Evolutionary conservation across 2,797 vertebrate species (phyloP), one percentile per base, ranked within the genome.

Genomic region (Phrynocephalus vlangalii): DNA sequence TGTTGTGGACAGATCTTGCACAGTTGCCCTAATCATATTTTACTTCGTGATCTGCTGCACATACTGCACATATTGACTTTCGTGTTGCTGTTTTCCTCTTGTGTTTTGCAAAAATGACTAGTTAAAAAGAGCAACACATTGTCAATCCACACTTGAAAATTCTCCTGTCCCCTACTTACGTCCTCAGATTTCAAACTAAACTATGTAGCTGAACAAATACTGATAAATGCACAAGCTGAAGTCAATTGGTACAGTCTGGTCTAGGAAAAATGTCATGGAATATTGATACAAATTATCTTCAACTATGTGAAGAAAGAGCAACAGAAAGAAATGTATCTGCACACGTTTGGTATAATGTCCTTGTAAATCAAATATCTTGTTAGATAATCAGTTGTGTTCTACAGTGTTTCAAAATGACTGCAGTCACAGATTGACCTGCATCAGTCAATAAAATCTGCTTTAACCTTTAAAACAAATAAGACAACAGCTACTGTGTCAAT

Each of bases 101-200:
- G 3, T 73, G 52, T 86, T 72, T 28, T 77, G 68, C 26, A 60
- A 78, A 44, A 63, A 28, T 18, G 77, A 77, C 11, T 50, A 52
- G 79, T 85, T 91, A 71, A 87, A 83, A 91, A 89, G 71, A 1
- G 89, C 86, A 91, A 92, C 87, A 0, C 33, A n/a, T 79, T 89
- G 83, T 66, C 84, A 0, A 2, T 11, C 20, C 0, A 0, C 48
- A 85, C 83, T 89, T 0, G 0, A 3, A 79, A 66, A 88, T 84
- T 56, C 80, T 56, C 28, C 82, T 75, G 79, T 13, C 20, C 76
- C 75, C 9, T 26, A 44, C 86, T 80, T 52, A 68, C 22, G 9
- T 68, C 38, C 15, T 38, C 84, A 89, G 79, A 70, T 50, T 79
- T 87, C 83, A 90, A 93, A 93, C 0, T n/a, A 5, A 1, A 50